phyloP scores from a whole-genome alignment of 2,113 vertebrate species.

The Ceyx margarethae region DNA sequence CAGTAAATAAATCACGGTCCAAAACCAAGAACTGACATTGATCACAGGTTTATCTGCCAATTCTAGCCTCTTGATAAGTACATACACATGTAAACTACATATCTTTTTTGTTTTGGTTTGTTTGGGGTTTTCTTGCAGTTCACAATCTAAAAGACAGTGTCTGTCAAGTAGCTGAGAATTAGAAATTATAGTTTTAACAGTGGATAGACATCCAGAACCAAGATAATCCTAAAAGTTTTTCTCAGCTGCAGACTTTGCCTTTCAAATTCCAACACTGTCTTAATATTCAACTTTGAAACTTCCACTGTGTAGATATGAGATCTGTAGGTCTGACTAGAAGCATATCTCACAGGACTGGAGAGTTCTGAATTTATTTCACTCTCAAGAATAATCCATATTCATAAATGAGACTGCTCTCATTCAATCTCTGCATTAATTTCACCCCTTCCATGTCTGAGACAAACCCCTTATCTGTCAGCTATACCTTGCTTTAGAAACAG shows the following conservation, averaged over 20 bases:
- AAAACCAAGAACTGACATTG: not conserved
- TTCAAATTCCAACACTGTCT: not conserved
- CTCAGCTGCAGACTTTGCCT: not conserved
- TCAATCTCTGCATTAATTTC: not conserved
- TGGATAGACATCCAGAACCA: not conserved
- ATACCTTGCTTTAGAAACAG: not conserved
- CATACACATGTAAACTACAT: not conserved
- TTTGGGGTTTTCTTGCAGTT: not conserved
- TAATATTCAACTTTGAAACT: not conserved
- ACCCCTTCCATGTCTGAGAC: not conserved
- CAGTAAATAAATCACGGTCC: not conserved
- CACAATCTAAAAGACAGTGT: not conserved
- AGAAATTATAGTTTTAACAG: not conserved
- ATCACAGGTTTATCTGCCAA: not conserved
- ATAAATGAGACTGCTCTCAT: not conserved
- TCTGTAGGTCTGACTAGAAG: accelerated
- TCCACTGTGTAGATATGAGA: not conserved
- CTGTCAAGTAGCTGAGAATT: not conserved
- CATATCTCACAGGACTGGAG: not conserved
- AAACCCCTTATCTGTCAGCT: not conserved
- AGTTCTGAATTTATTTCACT: not conserved
- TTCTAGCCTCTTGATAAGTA: not conserved
- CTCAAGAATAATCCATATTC: not conserved
- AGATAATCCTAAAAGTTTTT: not conserved
- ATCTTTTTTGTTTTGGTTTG: no score